These are phyloP conservation scores for Sicus ferrugineus DNA, from an alignment of 2,888 invertebrate species.

Conservation along the genomic window DNA sequence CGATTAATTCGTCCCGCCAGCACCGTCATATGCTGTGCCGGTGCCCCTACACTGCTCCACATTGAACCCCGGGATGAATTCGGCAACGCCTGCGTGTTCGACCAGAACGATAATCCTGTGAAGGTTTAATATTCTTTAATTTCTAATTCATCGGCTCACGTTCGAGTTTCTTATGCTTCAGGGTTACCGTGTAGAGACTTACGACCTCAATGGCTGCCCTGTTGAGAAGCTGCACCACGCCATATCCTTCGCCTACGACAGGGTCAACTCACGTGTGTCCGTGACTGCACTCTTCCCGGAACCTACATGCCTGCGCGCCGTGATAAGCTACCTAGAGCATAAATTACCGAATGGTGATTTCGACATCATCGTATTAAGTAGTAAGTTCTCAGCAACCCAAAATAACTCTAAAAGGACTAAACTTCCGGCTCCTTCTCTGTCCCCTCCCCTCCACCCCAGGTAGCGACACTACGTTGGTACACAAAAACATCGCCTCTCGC, in stretches of 20 bases:
- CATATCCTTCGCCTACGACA: constrained; percentile 77
- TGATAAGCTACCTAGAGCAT: constrained; percentile 77
- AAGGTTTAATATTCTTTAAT: constrained; percentile 59
- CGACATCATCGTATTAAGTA: constrained; percentile 88
- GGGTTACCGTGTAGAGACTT: constrained; percentile 72
- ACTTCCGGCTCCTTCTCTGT: background rate
- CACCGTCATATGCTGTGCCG: constrained; percentile 84
- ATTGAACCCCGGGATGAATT: constrained; percentile 92
- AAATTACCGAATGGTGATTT: constrained; percentile 89
- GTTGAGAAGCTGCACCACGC: constrained; percentile 68
- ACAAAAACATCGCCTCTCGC: constrained; percentile 84
- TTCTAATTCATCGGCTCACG: background rate
- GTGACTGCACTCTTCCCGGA: constrained; percentile 80
- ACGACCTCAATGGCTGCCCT: constrained; percentile 69
- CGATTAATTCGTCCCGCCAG: constrained; percentile 84
- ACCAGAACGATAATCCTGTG: constrained; percentile 70
- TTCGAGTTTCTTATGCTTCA: constrained; percentile 53
- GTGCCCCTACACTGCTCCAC: constrained; percentile 77
- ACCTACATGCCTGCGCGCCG: constrained; percentile 84
- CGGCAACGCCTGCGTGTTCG: constrained; percentile 81
- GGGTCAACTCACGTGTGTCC: constrained; percentile 78
- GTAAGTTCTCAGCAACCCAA: constrained; percentile 68
- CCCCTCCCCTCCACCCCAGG: constrained; percentile 64
- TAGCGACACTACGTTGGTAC: constrained; percentile 82
- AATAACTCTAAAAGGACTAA: background rate